phyloP scores from a whole-genome alignment of 2,888 invertebrate genomes.

The Heliconius hortense region DNA sequence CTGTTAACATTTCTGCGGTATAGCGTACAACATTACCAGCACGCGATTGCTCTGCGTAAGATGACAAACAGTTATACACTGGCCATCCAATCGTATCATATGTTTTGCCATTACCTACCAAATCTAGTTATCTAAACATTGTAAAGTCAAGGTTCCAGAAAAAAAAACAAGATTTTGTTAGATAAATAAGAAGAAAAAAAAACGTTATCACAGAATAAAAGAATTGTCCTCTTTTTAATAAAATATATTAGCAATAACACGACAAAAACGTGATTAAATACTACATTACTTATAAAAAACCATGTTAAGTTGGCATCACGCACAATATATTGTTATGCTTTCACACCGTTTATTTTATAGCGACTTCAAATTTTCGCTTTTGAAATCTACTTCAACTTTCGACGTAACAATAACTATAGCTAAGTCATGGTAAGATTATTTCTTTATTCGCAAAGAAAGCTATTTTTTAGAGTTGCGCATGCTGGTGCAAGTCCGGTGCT shows the following conservation, averaged over 20 bases:
- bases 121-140: background rate
- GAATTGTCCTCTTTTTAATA: background rate
- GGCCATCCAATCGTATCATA: conserved; percentile 23
- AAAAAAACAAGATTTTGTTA: background rate
- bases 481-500: conserved; percentile 64
- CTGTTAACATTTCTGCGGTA: conserved; percentile 32
- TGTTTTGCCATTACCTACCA: conserved; percentile 4
- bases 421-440: conserved; percentile 33
- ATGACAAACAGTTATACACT: conserved; percentile 38
- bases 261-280: conserved; percentile 7
- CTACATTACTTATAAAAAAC: conserved; percentile 19
- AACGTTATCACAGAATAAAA: background rate
- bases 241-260: background rate
- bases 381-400: conserved; percentile 37
- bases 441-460: conserved; percentile 55
- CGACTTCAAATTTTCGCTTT: conserved; percentile 24
- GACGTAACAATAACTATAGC: conserved; percentile 36
- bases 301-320: conserved; percentile 23
- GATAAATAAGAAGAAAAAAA: background rate
- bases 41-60: conserved; percentile 35
- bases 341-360: conserved; percentile 33
- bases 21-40: conserved; percentile 33
- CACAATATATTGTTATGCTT: conserved; percentile 34
- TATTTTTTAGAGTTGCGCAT: conserved; percentile 52
- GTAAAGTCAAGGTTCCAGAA: background rate